Evolutionary conservation across 2,113 vertebrate species (phyloP).

Genomic region (Papio anubis): DNA sequence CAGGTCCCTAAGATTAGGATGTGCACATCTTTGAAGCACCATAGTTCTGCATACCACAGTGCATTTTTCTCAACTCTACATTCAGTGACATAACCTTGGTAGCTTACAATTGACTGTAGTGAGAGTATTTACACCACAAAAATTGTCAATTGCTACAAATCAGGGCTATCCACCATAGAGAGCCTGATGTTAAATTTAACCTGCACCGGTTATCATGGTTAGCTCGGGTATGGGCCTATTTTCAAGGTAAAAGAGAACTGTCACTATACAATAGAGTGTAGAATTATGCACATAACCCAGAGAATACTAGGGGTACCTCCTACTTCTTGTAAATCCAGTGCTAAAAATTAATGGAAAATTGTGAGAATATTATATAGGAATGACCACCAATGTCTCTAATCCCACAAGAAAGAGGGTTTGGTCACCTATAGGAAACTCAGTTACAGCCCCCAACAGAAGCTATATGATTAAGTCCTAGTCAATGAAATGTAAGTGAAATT

Average conservation of each 20-base stretch:
- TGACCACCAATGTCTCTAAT: background rate
- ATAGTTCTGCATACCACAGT: background rate
- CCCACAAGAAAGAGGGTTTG: background rate
- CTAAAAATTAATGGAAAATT: background rate
- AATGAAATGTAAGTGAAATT: background rate
- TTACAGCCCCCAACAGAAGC: background rate
- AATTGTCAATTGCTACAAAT: conserved; percentile 10
- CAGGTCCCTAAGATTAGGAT: background rate
- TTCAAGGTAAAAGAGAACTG: conserved; percentile 7
- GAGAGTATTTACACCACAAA: background rate
- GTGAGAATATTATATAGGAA: background rate
- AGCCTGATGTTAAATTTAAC: background rate
- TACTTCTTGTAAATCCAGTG: background rate
- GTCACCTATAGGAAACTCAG: conserved; percentile 15
- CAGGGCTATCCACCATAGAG: background rate
- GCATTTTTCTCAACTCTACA: conserved; percentile 4
- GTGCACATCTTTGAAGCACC: background rate
- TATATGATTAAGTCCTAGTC: background rate
- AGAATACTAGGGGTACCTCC: background rate
- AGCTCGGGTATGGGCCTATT: background rate
- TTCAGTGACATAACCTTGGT: background rate
- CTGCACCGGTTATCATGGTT: background rate
- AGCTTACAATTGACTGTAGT: background rate
- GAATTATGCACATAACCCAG: background rate
- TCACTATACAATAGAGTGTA: background rate